Base-by-base conservation (phyloP, 2,113 vertebrate genomes). In the Abramis brama region DNA sequence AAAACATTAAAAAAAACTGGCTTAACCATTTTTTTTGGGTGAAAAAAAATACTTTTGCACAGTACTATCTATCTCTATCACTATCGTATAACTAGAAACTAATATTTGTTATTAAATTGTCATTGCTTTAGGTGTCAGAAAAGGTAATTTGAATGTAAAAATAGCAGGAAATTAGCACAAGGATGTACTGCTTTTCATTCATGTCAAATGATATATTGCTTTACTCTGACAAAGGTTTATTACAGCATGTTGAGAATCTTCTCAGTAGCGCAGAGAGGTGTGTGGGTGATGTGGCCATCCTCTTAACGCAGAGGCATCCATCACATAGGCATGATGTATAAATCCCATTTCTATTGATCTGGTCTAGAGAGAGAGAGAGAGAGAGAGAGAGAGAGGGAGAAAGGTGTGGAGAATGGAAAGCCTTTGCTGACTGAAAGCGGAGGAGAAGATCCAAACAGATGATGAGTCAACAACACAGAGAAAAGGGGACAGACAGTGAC, bases 321-420 rank as follows among this genome's bases (percentile, higher is more conserved):
- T 86, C 84, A 80, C 50, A 71, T 33, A 71, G 77, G 47, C 33
- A 57, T 80, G 50, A 86, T 86, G 64, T 86, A 71, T 86, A 86
- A 80, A 86, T 86, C 77, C 45, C 64, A 86, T 86, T 86, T 80
- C 62, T 86, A 86, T 80, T 68, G 84, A 86, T 79, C 84, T 10
- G 9, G 23, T 70, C 84, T 79, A 33, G 33, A 68, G n/a, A 45
- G 59, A 47, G 36, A 45, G 71, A 68, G 83, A 47, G 36, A 45
- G 71, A 68, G 83, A 17, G 59, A 13, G 43, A 21, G 27, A 21
- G 62, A 33, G 71, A 68, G 83, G n/a, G 59, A 13, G 43, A 27
- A 45, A 27, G 62, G 60, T 64, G 60, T 64, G 25, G 60, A 81
- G 64, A 70, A 27, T 70, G 10, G 15, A 79, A 85, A 60, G 43